Percentiles rank a stretch among this genome's conserved stretches.
phyloP scores from a whole-genome alignment of 2,888 invertebrate genomes.

The Hanleya hanleyi region DNA sequence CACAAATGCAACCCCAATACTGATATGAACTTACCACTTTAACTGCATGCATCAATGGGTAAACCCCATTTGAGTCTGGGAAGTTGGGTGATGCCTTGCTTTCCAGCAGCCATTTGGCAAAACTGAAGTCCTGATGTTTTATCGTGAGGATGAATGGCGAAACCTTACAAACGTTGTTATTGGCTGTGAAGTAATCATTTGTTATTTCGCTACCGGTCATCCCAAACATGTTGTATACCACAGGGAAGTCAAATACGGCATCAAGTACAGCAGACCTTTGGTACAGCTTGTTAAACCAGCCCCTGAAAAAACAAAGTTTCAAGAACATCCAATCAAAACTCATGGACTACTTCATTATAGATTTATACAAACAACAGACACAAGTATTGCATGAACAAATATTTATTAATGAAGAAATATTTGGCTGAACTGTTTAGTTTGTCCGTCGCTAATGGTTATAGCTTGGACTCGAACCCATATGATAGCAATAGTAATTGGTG shows the following conservation, averaged over 20 bases:
- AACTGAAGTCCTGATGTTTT: slow-evolving; percentile 18
- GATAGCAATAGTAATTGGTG: too few species aligned
- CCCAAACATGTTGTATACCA: slow-evolving; percentile 19
- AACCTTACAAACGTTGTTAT: too few species aligned
- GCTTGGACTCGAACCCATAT: too few species aligned
- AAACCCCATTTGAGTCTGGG: slow-evolving; percentile 54
- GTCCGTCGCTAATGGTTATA: too few species aligned
- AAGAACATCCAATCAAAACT: too few species aligned
- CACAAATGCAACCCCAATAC: too few species aligned
- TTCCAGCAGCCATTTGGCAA: slow-evolving; percentile 50
- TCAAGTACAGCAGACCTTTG: slow-evolving; percentile 23
- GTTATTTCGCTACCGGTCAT: neutral
- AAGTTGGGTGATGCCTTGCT: slow-evolving; percentile 62
- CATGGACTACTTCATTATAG: too few species aligned
- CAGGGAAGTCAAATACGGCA: slow-evolving; percentile 24
- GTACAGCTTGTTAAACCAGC: slow-evolving; percentile 21
- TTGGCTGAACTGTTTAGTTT: too few species aligned
- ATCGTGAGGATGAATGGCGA: too few species aligned
- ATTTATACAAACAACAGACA: too few species aligned
- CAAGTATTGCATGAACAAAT: too few species aligned
- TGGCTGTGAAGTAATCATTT: neutral
- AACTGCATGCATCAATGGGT: slow-evolving; percentile 71
- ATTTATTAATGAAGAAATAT: too few species aligned
- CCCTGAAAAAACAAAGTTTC: slow-evolving; percentile 22
- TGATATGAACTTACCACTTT: slow-evolving; percentile 57